Base-by-base conservation (phyloP, 2,113 vertebrate species). In the Rhinichthys klamathensis region DNA sequence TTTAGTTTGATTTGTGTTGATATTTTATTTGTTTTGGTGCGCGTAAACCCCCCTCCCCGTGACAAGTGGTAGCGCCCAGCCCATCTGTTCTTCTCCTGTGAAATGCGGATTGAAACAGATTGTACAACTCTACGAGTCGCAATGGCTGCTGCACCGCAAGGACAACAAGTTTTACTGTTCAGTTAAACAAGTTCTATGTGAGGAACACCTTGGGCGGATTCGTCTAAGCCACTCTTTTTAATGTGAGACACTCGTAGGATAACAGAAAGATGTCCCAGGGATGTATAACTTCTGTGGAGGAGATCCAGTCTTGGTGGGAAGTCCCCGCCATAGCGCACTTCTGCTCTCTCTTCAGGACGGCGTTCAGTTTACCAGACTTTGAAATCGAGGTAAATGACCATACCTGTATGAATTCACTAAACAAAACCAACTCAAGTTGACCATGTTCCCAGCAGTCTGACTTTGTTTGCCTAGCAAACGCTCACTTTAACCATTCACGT, bases 251-350 rank as follows among this genome's bases (percentile, higher is more conserved):
- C 44, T 85, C 63, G 60, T 46, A 49, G 63, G 85, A 78, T 63
- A 76, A 86, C 77, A 49, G 81, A 90, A 94, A 86, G 91, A 95
- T 95, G 95, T 95, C 94, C 90, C 93, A 88, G 92, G 95, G 94
- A 95, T 95, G 95, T 94, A 91, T 82, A 67, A 88, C 93, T 94
- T 93, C 94, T 87, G 95, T 96, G 95, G 96, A 96, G 90, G 96
- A 98, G 95, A 93, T 98, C 90, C 97, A 96, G 94, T 97, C 96
- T 70, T 98, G 97, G 96, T 98, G 97, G 97, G 96, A 97, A 97
- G 96, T 98, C 89, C 97, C 97, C 94, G 97, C 97, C 95, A 97
- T 98, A 93, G 97, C 97, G 80, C 97, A 98, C 96, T 98, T 99
- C 95, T 99, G 97, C 90, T 99, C 97, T 25, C 95, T 98, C 84